phyloP scores from a whole-genome alignment of 2,797 vertebrate species.

The Scolopax bukidnonensis region DNA sequence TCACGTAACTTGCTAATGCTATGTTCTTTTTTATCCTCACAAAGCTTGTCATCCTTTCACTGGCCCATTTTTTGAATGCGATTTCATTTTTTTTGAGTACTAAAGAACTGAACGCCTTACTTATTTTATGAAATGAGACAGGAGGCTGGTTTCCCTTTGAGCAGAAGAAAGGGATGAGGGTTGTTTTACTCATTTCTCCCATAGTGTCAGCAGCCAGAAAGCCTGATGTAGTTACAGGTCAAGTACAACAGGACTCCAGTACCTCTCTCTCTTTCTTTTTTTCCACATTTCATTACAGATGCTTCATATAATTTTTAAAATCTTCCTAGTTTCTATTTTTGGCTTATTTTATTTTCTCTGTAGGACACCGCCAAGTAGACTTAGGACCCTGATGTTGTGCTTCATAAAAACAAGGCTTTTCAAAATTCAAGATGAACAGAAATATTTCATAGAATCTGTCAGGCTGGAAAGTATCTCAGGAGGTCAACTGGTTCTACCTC shows the following conservation, averaged over 20 bases:
- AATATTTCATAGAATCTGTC: background rate
- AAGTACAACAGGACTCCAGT: conserved; percentile 13
- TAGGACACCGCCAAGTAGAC: background rate
- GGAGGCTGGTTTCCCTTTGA: background rate
- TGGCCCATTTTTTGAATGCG: background rate
- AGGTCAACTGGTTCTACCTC: background rate
- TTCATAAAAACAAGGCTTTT: background rate
- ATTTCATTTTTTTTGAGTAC: conserved; percentile 6
- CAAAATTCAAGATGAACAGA: background rate
- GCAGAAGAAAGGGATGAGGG: background rate
- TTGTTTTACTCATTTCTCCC: background rate
- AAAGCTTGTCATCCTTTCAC: background rate
- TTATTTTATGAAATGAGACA: conserved; percentile 37
- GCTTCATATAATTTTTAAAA: conserved; percentile 5
- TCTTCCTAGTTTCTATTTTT: background rate
- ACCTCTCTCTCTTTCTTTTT: background rate
- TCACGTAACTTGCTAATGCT: background rate
- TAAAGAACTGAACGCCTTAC: background rate
- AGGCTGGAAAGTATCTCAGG: conserved; percentile 8
- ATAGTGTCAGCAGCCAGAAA: background rate
- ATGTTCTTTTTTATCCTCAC: background rate
- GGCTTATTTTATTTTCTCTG: background rate
- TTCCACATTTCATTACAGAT: conserved; percentile 13
- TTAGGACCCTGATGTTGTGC: background rate
- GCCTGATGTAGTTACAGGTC: background rate